A percentile compares a stretch with the other conserved stretches of the same genome.
These are phyloP conservation scores for Cranoglanis bouderius DNA, from an alignment of 2,113 vertebrate genomes.

Conservation along the genomic window DNA sequence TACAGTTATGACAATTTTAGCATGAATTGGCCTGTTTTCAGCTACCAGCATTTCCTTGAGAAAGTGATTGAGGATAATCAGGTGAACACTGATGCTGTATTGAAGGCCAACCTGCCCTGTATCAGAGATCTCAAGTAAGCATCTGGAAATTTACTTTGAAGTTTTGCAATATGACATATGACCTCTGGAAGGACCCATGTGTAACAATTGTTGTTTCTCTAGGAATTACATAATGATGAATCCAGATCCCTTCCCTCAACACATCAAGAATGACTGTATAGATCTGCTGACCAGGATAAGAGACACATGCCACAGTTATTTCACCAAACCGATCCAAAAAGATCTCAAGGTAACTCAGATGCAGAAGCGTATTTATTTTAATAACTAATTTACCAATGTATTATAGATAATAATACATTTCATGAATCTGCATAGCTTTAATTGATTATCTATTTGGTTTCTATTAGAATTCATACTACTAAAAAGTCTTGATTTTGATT, in stretches of 20 bases:
- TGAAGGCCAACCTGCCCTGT: slow-evolving; percentile 81
- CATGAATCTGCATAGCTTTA: background rate
- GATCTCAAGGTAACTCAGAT: slow-evolving; percentile 74
- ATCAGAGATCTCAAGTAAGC: slow-evolving; percentile 79
- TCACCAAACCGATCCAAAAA: slow-evolving; percentile 73
- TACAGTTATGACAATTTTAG: background rate
- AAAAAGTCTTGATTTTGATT: background rate
- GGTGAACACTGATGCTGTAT: slow-evolving; percentile 64
- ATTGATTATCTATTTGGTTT: background rate
- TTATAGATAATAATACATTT: background rate
- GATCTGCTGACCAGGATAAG: slow-evolving; percentile 68
- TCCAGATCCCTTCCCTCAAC: slow-evolving; percentile 53
- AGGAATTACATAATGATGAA: slow-evolving; percentile 69
- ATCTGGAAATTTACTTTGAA: background rate
- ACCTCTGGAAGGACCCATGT: background rate
- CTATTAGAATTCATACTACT: background rate
- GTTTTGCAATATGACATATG: background rate
- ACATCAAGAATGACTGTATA: slow-evolving; percentile 51
- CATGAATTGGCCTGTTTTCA: slow-evolving; percentile 54
- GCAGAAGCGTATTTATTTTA: background rate
- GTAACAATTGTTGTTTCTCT: slow-evolving; percentile 28
- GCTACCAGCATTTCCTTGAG: slow-evolving; percentile 77
- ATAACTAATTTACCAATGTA: background rate
- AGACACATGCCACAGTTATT: slow-evolving; percentile 57
- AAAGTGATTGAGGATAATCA: slow-evolving; percentile 74